A percentile compares a stretch with the other conserved stretches of the same genome.
Conservation (phyloP, 2,888 invertebrate genomes). For the Ornithoptera priamus region DNA sequence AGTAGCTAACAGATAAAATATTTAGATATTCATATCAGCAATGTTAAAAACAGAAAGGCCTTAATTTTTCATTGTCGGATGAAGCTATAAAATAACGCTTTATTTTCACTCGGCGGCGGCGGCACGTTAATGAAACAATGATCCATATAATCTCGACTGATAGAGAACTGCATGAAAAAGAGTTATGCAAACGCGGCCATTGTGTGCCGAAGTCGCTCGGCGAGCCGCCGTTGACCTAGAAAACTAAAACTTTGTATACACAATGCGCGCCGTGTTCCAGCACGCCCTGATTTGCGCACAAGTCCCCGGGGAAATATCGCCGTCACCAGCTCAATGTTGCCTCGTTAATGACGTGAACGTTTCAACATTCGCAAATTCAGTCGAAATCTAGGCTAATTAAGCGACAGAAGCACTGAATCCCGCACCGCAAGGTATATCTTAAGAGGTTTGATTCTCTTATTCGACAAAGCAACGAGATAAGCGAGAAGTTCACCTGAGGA, state of each 20-base stretch:
- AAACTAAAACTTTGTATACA: constrained; percentile 23
- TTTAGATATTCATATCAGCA: not conserved
- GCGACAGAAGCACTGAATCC: not conserved
- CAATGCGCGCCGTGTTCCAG: constrained; percentile 11
- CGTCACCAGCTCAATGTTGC: constrained; percentile 3
- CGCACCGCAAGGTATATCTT: not conserved
- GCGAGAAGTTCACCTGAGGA: no score
- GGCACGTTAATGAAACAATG: constrained; percentile 7
- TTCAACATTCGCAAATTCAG: not conserved
- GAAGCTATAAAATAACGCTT: not conserved
- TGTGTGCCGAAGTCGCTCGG: constrained; percentile 24
- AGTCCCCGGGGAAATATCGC: constrained; percentile 14
- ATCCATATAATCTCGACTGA: constrained; percentile 21
- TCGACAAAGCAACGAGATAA: no score
- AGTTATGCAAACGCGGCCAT: constrained; percentile 27
- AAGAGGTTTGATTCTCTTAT: no score
- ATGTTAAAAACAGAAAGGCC: not conserved
- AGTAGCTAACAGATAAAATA: not conserved
- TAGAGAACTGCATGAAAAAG: constrained; percentile 21
- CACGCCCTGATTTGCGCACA: constrained; percentile 18
- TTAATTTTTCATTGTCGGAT: not conserved
- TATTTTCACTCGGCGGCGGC: not conserved
- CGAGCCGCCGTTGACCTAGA: constrained; percentile 27
- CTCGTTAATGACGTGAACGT: constrained; percentile 2
- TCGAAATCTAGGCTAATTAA: not conserved